These are phyloP conservation scores for Sarcophaga bullata DNA, from an alignment of 1,140 invertebrate genomes.

Conservation along the genomic window DNA sequence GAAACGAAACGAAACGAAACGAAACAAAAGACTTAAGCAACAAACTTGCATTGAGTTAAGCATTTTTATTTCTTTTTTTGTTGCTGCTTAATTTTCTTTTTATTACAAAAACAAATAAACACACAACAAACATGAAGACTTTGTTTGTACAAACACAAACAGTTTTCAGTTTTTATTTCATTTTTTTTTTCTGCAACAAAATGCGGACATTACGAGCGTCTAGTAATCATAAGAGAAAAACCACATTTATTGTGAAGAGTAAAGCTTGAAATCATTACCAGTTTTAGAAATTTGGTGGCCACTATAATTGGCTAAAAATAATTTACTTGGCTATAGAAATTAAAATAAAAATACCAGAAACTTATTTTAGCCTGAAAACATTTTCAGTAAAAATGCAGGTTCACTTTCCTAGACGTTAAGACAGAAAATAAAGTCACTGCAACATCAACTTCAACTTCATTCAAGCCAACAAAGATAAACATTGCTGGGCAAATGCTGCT, in stretches of 20 bases:
- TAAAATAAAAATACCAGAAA: neutral
- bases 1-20: neutral
- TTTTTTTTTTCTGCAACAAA: neutral
- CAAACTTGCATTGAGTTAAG: slow-evolving; percentile 33
- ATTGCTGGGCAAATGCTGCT: too few species aligned
- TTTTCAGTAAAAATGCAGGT: neutral
- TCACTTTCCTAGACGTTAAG: neutral
- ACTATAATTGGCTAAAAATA: slow-evolving; percentile 12
- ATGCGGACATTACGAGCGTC: slow-evolving; percentile 11
- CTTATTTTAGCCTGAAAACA: neutral
- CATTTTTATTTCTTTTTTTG: neutral
- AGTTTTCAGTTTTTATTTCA: neutral
- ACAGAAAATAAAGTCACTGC: too few species aligned
- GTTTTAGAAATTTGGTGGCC: slow-evolving; percentile 1
- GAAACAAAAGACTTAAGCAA: slow-evolving; percentile 45
- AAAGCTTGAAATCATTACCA: neutral
- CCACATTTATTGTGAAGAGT: neutral
- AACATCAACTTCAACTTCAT: too few species aligned
- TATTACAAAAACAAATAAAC: neutral
- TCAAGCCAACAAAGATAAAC: too few species aligned
- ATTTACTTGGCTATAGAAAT: neutral
- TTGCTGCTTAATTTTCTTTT: neutral
- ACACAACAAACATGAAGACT: neutral
- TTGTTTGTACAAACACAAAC: neutral
- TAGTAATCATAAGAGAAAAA: neutral